phyloP scores from a whole-genome alignment of 1,140 invertebrate species.

The Atopsyche davidsoni region DNA sequence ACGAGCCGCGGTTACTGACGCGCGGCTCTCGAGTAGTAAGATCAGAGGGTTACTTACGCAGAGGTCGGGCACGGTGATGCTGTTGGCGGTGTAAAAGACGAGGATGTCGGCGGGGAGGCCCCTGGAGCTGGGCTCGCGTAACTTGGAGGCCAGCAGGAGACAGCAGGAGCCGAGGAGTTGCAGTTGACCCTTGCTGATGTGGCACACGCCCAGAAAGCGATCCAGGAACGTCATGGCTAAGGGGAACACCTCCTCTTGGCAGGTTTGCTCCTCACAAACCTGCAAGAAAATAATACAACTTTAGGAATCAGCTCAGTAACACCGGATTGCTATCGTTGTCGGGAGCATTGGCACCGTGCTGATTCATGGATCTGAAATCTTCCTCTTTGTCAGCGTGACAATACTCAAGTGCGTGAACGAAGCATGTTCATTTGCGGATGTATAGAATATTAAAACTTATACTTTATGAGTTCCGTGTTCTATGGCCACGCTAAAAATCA shows the following conservation, averaged over 20 bases:
- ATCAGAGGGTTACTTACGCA: slow-evolving; percentile 75
- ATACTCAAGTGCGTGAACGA: too few species aligned
- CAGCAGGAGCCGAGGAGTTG: slow-evolving; percentile 86
- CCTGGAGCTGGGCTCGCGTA: slow-evolving; percentile 67
- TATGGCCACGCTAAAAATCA: too few species aligned
- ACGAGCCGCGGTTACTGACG: background rate
- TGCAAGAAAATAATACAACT: slow-evolving; percentile 49
- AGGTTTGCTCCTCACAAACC: slow-evolving; percentile 88
- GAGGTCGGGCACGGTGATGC: slow-evolving; percentile 74
- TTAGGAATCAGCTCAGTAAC: too few species aligned
- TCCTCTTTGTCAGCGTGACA: too few species aligned
- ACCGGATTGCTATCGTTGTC: too few species aligned
- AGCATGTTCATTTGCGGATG: too few species aligned
- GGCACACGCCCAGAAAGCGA: slow-evolving; percentile 77
- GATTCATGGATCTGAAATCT: too few species aligned
- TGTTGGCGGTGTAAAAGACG: slow-evolving; percentile 88
- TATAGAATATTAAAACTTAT: too few species aligned
- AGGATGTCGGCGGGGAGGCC: slow-evolving; percentile 74
- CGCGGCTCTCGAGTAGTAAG: background rate
- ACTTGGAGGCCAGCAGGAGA: slow-evolving; percentile 84
- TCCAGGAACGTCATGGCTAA: slow-evolving; percentile 90
- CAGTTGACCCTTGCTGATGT: slow-evolving; percentile 73
- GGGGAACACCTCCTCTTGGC: slow-evolving; percentile 87
- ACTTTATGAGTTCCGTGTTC: too few species aligned
- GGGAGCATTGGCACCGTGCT: too few species aligned